phyloP scores from a whole-genome alignment of 2,888 invertebrate genomes.

The Synergus umbraculus region DNA sequence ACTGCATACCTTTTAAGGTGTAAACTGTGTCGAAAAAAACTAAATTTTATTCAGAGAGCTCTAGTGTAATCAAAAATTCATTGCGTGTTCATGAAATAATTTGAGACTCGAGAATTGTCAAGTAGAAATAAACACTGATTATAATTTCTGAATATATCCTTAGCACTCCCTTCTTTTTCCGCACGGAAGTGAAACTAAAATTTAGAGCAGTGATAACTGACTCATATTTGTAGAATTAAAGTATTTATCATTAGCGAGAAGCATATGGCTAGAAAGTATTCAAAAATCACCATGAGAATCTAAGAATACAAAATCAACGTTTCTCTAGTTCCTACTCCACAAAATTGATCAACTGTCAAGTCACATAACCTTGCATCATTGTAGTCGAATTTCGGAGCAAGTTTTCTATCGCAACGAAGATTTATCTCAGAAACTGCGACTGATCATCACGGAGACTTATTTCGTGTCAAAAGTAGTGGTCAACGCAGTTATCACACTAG shows the following conservation, averaged over 20 bases:
- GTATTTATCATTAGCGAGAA: not conserved
- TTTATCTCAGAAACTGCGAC: slow-evolving; percentile 30
- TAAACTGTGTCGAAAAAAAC: too few species aligned
- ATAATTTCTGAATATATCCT: not conserved
- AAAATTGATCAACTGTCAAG: slow-evolving; percentile 36
- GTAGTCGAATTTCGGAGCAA: slow-evolving; percentile 24
- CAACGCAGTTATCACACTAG: slow-evolving; percentile 49
- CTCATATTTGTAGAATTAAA: not conserved
- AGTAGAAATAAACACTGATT: slow-evolving; percentile 3
- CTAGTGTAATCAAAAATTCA: not conserved
- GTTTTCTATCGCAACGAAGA: slow-evolving; percentile 21
- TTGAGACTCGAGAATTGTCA: not conserved
- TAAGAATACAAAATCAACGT: not conserved
- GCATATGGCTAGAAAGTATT: not conserved
- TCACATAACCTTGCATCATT: slow-evolving; percentile 40
- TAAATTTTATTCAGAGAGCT: too few species aligned
- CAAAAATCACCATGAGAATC: not conserved
- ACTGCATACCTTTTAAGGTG: too few species aligned
- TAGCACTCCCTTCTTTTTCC: not conserved
- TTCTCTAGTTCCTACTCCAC: not conserved
- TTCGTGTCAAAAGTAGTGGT: slow-evolving; percentile 39
- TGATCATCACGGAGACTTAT: slow-evolving; percentile 41
- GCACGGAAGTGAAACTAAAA: not conserved
- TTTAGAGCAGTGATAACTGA: not conserved
- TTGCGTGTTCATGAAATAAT: not conserved